These are phyloP conservation scores for Melanargia galathea DNA, from an alignment of 2,888 invertebrate genomes.

Conservation along the genomic window DNA sequence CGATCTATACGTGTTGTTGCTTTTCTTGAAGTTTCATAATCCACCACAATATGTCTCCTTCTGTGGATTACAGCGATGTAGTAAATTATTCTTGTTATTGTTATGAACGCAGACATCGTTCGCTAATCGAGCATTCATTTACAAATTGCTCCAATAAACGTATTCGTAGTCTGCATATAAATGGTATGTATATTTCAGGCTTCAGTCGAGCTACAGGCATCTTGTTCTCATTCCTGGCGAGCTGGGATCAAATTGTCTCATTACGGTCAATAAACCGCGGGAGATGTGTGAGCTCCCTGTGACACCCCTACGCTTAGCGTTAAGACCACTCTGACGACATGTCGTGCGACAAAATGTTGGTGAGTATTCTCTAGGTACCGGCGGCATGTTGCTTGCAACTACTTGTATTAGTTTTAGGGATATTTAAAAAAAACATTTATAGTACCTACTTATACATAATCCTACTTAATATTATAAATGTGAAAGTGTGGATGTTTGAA, in stretches of 20 bases:
- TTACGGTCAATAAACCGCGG: constrained; percentile 34
- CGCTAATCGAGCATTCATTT: background rate
- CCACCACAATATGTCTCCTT: too few species aligned
- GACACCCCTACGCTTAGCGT: background rate
- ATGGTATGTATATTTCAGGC: constrained; percentile 11
- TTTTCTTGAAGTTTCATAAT: too few species aligned
- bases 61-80: too few species aligned
- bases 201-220: constrained; percentile 15
- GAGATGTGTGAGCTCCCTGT: constrained; percentile 20
- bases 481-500: too few species aligned
- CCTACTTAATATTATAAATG: too few species aligned
- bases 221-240: constrained; percentile 30
- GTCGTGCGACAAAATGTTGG: background rate
- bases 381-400: too few species aligned
- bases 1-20: too few species aligned
- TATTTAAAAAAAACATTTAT: too few species aligned
- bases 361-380: background rate
- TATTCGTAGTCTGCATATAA: constrained; percentile 10
- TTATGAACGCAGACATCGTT: background rate
- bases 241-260: constrained; percentile 34
- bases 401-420: too few species aligned
- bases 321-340: background rate
- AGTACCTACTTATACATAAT: too few species aligned
- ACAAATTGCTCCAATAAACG: constrained; percentile 9
- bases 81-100: too few species aligned